Conservation (phyloP, 1,140 invertebrate species). For the Macrobrachium rosenbergii region DNA sequence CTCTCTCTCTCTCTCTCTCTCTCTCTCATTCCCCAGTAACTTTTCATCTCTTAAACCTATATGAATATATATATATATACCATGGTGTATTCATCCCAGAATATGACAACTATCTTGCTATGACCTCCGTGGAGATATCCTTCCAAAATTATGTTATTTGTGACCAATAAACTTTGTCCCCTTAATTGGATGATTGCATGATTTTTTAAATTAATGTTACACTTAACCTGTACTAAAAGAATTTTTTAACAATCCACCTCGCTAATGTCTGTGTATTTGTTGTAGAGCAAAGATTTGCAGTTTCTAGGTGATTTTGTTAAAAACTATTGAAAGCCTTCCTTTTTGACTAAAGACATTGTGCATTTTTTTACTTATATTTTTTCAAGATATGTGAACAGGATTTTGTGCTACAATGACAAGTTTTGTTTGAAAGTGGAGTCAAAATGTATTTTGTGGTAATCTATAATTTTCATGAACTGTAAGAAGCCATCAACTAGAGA, state of each 20-base stretch:
- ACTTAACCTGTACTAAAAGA: slow-evolving; percentile 1
- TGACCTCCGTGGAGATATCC: no score
- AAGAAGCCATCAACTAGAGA: no score
- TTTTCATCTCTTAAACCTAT: not conserved
- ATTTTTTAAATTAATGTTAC: slow-evolving; percentile 4
- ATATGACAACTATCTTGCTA: slow-evolving; percentile 15
- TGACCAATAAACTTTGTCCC: no score
- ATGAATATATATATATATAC: slow-evolving; percentile 9
- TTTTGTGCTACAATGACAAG: no score
- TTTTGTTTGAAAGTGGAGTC: no score
- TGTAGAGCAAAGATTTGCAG: slow-evolving; percentile 6
- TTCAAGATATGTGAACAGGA: slow-evolving; percentile 11
- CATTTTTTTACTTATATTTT: slow-evolving; percentile 8
- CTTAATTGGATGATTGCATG: no score
- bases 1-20: slow-evolving; percentile 41
- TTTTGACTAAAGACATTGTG: not conserved
- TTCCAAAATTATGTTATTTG: no score
- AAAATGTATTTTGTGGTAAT: no score
- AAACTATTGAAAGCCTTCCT: not conserved
- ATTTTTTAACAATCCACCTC: not conserved
- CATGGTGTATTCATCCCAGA: slow-evolving; percentile 17
- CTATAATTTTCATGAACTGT: no score
- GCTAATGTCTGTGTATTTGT: slow-evolving; percentile 21
- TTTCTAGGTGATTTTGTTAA: slow-evolving; percentile 10
- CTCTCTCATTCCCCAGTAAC: slow-evolving; percentile 18